Evolutionary conservation across 2,888 invertebrate genomes (phyloP), one percentile per base, ranked within the genome.

Genomic region (Erebia epiphron): DNA sequence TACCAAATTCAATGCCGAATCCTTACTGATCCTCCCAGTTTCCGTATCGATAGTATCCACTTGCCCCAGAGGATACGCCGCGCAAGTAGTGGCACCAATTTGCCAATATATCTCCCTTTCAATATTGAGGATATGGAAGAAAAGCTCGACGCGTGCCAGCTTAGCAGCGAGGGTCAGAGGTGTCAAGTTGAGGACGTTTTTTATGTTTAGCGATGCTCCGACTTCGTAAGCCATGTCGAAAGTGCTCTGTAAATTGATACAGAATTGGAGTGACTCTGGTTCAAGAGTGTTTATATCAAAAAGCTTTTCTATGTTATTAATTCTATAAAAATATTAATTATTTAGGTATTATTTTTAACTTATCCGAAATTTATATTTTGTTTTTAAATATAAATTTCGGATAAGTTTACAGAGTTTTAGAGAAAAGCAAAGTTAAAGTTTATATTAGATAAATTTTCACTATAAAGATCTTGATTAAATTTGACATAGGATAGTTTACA

Each of bases 81-180:
- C 99, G 86, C 99, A 99, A 0, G 98, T 98, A 5, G 99, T 98
- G 74, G 98, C 97, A 0, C 98, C 98, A 77, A 98, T 97, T 86
- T 98, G 98, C 99, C 99, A 99, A 86, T 98, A 98, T 77, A 99
- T 98, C 91, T 99, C 98, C 46, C 99, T 91, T 85, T 99, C 98
- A 74, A 99, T 96, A 88, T 99, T 98, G 82, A 99, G 94, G 77
- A 99, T 99, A 83, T 99, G 99, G 83, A 99, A 98, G 90, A 99
- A 99, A 95, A 99, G 97, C 87, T 99, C 98, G 21, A 97, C 97
- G 62, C 97, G 95, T 0, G 98, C 99, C 77, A 99, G 89, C 87
- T 98, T 98, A 0, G 99, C 99, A 0, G 99, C 96, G 78, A 99
- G 86, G 0, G 99, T 99, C 66, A 99, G 86, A 0, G 99, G 98